Evolutionary conservation across 1,140 invertebrate species (phyloP), one percentile per base, ranked within the genome.

Genomic region (Parasteatoda tepidariorum): DNA sequence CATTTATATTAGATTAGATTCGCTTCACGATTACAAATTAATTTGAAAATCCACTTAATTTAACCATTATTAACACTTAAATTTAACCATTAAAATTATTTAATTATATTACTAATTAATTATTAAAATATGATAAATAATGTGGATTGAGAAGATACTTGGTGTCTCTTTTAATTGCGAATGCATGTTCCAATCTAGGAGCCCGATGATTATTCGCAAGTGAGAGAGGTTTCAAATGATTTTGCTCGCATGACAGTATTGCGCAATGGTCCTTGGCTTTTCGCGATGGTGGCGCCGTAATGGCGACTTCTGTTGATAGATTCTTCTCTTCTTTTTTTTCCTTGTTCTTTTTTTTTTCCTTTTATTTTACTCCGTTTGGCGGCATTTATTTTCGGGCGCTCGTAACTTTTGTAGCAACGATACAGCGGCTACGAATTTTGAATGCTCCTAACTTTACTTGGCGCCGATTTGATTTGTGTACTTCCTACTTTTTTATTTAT

Each of bases 311-410:
- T 61, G 78, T 82, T 82, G 78, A 82, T 82, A 64, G 67, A 82
- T 70, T 48, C 38, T 48, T 48, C 64, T 67, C 26, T 64, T 64
- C 3, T 28, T n/a, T 34, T 48, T 66, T 68, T 68, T 70, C 62
- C 30, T 33, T 71, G n/a, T n/a, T n/a, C n/a, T n/a, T n/a, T n/a
- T n/a, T 34, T 70, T 61, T 41, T 71, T 61, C 34, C 33, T 62
- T 82, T 82, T 82, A 70, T 70, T 82, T 70, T 82, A 33, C 31
- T 28, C 59, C 54, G 66, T 71, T 82, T 82, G 78, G 78, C 78
- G 78, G 78, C 78, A 82, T 82, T 82, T 82, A 82, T 82, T 82
- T 82, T 82, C 54, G 67, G 78, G 78, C 61, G 68, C 78, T 82
- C 75, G 75, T 78, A 78, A 78, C 75, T 82, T 82, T 71, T 71